A percentile compares a stretch with the other conserved stretches of the same genome.
phyloP scores from a whole-genome alignment of 2,113 vertebrate genomes.

The Chelonoidis abingdonii region DNA sequence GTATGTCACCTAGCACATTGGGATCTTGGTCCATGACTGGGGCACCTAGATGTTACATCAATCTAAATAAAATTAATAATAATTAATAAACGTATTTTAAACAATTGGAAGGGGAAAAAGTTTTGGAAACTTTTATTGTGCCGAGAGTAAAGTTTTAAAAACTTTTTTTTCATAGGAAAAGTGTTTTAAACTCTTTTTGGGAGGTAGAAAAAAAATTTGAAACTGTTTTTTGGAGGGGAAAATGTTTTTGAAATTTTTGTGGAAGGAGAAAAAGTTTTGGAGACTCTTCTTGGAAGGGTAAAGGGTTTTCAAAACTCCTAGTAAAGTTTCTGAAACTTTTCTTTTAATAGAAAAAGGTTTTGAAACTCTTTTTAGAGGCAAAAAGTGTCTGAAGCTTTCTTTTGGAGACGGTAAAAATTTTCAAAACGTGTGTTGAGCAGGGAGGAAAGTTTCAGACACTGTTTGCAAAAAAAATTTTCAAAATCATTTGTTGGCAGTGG shows the following conservation, averaged over 20 bases:
- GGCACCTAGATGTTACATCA: neutral
- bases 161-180: neutral
- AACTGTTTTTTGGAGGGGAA: neutral
- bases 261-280: neutral
- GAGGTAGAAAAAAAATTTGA: neutral
- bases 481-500: neutral
- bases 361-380: neutral
- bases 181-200: too few relatives aligned
- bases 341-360: neutral
- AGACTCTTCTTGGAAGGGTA: neutral
- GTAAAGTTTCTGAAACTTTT: neutral
- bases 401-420: neutral
- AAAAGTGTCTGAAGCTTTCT: neutral
- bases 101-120: neutral
- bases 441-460: neutral
- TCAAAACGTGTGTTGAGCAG: neutral
- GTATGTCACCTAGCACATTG: neutral
- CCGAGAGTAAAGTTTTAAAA: neutral
- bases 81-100: neutral
- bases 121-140: neutral
- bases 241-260: neutral
- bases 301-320: neutral
- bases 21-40: neutral
- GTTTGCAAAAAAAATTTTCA: neutral
- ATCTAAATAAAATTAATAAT: neutral